Evolutionary conservation across 2,888 invertebrate genomes (phyloP), one percentile per base, ranked within the genome.

Genomic region (Ochropleura leucogaster): DNA sequence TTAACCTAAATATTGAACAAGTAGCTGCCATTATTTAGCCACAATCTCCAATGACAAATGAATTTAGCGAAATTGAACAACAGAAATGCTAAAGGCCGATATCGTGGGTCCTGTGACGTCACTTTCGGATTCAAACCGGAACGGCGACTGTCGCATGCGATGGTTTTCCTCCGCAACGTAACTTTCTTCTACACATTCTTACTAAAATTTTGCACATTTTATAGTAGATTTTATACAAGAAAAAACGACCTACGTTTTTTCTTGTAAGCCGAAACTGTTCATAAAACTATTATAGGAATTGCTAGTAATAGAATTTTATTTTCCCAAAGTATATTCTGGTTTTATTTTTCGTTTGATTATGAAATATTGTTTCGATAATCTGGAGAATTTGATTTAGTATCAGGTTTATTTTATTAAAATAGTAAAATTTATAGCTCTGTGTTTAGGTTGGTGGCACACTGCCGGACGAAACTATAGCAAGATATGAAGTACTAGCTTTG

Each of bases 381-480:
- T 71, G 65, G 10, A 9, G 71, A 80, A 80, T 75, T 72, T 74
- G 46, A 80, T 75, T 71, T 67, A 74, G 42, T 44, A 65, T 55
- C 51, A 68, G 49, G 73, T 79, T 82, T 76, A 77, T 85, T 79
- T 78, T 77, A 82, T 82, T 79, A 75, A 77, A 85, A 86, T 77
- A 79, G 67, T 78, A 84, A 87, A 80, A 74, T 84, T 86, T 86
- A 87, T 85, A 62, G 80, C 67, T 30, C n/a, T 10, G 0, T 0
- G 1, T n/a, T 83, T 42, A 74, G 68, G 80, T 9, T 0, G 0
- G 0, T 47, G 3, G 44, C 46, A 79, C 72, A 84, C 30, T 57
- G n/a, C 6, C 8, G 0, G 18, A 47, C 62, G 49, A 40, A 46
- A 65, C 82, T 44, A 74, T 60, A 46, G 8, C 8, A 30, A 30